Evolutionary conservation across 2,113 vertebrate genomes (phyloP).

Genomic region (Gobiocypris rarus): DNA sequence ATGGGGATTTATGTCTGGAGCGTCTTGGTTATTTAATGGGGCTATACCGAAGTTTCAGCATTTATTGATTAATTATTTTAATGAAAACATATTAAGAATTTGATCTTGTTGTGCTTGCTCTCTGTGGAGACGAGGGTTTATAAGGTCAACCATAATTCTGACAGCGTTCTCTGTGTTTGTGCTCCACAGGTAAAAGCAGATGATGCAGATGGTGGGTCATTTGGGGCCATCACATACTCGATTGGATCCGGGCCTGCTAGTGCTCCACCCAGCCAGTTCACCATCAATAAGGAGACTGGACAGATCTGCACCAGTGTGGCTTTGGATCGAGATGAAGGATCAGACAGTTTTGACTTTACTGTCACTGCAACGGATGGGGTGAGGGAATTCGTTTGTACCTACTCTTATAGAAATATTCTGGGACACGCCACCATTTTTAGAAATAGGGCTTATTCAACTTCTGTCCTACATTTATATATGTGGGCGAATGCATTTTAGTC

Average conservation of each 20-base stretch:
- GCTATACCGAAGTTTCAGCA: background rate
- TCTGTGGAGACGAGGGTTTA: slow-evolving; percentile 13
- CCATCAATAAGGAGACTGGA: slow-evolving; percentile 83
- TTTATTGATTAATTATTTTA: slow-evolving; percentile 1
- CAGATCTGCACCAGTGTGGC: slow-evolving; percentile 84
- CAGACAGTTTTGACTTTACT: slow-evolving; percentile 84
- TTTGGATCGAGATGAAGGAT: slow-evolving; percentile 88
- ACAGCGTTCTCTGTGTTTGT: slow-evolving; percentile 51
- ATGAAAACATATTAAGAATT: slow-evolving; percentile 12
- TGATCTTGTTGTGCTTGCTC: background rate
- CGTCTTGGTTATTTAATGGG: slow-evolving; percentile 11
- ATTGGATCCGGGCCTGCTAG: slow-evolving; percentile 82
- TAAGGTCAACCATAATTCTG: slow-evolving; percentile 43
- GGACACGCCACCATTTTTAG: no score
- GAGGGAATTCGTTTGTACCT: slow-evolving; percentile 61
- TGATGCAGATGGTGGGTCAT: slow-evolving; percentile 87
- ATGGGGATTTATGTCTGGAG: slow-evolving; percentile 1
- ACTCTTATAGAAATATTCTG: background rate
- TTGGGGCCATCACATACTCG: slow-evolving; percentile 86
- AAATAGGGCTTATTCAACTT: no score
- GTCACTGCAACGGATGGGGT: slow-evolving; percentile 93
- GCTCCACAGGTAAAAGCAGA: slow-evolving; percentile 85
- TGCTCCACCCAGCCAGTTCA: slow-evolving; percentile 78
- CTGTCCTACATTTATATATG: no score
- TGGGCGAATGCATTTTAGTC: no score